A percentile compares a stretch with the other conserved stretches of the same genome.
These are phyloP conservation scores for Paguma larvata DNA, from an alignment of 2,797 vertebrate genomes.

Conservation along the genomic window DNA sequence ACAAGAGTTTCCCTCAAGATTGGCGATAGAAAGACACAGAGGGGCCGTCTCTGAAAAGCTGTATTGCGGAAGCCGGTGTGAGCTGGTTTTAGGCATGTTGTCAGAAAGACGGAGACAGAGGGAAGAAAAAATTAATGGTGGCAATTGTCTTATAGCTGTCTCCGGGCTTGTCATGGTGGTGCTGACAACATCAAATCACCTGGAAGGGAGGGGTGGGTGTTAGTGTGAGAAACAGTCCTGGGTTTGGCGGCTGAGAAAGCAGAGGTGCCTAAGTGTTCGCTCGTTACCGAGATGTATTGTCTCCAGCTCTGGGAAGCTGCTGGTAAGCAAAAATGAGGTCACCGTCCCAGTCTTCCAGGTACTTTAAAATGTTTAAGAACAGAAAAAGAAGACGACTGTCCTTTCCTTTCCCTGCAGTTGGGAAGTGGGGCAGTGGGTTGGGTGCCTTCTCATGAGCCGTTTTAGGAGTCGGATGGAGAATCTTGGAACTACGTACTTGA, in stretches of 20 bases:
- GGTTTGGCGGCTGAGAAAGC: constrained; percentile 78
- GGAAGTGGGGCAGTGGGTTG: neutral
- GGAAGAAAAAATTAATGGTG: constrained; percentile 82
- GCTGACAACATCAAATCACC: constrained; percentile 87
- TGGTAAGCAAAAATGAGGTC: constrained; percentile 84
- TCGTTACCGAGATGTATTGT: constrained; percentile 86
- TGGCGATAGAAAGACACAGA: neutral
- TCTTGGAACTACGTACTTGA: neutral
- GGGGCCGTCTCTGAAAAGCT: neutral
- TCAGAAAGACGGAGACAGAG: constrained; percentile 80
- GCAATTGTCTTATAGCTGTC: constrained; percentile 84
- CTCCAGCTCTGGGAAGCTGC: constrained; percentile 76
- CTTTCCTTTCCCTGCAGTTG: neutral
- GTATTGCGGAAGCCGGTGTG: neutral
- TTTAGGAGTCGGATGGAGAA: neutral
- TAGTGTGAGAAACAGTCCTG: constrained; percentile 80
- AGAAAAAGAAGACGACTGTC: too few species aligned
- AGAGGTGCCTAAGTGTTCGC: constrained; percentile 80
- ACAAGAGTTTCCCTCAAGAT: neutral
- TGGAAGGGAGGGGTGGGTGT: constrained; percentile 82
- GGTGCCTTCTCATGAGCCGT: neutral
- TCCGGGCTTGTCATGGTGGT: constrained; percentile 84
- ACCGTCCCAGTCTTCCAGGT: neutral
- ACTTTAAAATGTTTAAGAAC: neutral
- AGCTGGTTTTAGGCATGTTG: constrained; percentile 52